These are phyloP conservation scores for Girardinichthys multiradiatus DNA, from an alignment of 2,113 vertebrate species.

Conservation along the genomic window DNA sequence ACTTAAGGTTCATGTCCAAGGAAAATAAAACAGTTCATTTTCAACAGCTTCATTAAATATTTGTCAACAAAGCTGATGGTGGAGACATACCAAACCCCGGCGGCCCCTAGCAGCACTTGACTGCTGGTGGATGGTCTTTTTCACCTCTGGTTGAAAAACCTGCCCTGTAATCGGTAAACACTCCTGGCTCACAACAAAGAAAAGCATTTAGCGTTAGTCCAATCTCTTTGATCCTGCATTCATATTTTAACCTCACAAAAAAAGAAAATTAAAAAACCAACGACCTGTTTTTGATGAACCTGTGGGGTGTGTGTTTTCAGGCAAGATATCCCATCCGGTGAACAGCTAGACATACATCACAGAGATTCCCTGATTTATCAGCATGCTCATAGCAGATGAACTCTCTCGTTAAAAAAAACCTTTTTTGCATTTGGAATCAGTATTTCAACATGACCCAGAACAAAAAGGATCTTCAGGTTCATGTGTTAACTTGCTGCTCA, in stretches of 20 bases:
- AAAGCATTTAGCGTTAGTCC: slow-evolving; percentile 49
- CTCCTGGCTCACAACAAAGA: slow-evolving; percentile 58
- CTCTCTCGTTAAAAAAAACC: slow-evolving; percentile 27
- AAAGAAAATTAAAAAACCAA: slow-evolving; percentile 17
- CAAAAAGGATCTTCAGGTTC: slow-evolving; percentile 65
- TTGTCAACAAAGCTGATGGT: no score
- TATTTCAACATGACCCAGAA: slow-evolving; percentile 60
- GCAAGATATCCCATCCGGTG: background rate
- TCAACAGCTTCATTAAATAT: no score
- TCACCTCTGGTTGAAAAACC: slow-evolving; percentile 41
- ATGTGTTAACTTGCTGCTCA: slow-evolving; percentile 73
- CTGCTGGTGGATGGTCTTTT: slow-evolving; percentile 54
- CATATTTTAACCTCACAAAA: slow-evolving; percentile 35
- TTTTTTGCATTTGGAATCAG: slow-evolving; percentile 33
- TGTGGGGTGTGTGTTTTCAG: background rate
- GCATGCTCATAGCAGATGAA: slow-evolving; percentile 37
- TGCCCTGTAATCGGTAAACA: slow-evolving; percentile 63
- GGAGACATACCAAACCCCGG: slow-evolving; percentile 23
- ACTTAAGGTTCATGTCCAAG: background rate
- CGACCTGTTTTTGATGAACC: slow-evolving; percentile 26
- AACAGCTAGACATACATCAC: slow-evolving; percentile 39
- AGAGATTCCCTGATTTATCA: slow-evolving; percentile 59
- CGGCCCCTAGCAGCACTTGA: slow-evolving; percentile 61
- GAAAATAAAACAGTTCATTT: no score
- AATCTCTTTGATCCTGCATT: slow-evolving; percentile 52